Evolutionary conservation across 2,888 invertebrate genomes (phyloP).

Genomic region (Phyto melanocephala): DNA sequence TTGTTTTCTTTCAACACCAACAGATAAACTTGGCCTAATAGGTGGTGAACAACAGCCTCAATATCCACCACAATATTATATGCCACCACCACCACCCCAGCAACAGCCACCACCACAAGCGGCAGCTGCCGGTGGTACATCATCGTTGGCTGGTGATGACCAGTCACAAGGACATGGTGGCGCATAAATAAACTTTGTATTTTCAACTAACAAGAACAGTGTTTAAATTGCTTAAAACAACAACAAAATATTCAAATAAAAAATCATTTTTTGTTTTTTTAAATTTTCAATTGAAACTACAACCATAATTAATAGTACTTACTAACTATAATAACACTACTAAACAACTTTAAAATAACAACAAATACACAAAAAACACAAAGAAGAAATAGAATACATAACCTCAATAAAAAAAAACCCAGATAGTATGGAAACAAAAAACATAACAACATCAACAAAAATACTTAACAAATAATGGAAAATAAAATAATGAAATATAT

Average conservation of each 20-base stretch:
- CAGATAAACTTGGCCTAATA: conserved; percentile 78
- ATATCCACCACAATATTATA: conserved; percentile 79
- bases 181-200: conserved; percentile 68
- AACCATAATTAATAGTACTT: conserved; percentile 39
- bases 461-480: conserved; percentile 58
- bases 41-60: conserved; percentile 77
- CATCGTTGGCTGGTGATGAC: conserved; percentile 73
- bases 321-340: conserved; percentile 21
- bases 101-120: conserved; percentile 80
- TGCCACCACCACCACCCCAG: conserved; percentile 79
- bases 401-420: conserved; percentile 59
- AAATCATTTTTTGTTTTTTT: conserved; percentile 28
- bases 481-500: conserved; percentile 49
- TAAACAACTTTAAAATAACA: conserved; percentile 17
- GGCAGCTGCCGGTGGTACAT: conserved; percentile 79
- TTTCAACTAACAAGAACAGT: conserved; percentile 58
- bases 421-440: conserved; percentile 6
- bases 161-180: conserved; percentile 65
- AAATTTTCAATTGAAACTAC: neutral
- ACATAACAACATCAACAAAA: neutral
- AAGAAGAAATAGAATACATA: conserved; percentile 45
- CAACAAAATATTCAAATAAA: conserved; percentile 42
- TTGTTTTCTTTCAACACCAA: conserved; percentile 25
- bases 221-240: conserved; percentile 60
- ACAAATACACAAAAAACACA: conserved; percentile 8